Evolutionary conservation across 1,140 invertebrate genomes (phyloP).

Genomic region (Pseudomyrmex gracilis): DNA sequence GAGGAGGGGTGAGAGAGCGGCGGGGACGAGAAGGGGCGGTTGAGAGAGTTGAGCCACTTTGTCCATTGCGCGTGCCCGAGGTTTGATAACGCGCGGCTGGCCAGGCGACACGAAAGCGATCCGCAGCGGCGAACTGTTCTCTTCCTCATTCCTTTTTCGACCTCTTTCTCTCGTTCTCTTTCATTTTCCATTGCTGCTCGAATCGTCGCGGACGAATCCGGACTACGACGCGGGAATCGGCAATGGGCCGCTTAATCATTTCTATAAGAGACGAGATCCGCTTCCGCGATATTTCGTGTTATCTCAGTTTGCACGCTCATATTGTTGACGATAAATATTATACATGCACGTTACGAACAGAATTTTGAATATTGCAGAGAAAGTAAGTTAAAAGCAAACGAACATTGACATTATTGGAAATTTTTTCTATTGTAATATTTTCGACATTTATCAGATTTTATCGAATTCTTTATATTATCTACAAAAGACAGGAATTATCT

Average conservation of each 20-base stretch:
- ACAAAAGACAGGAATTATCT: slow-evolving; percentile 9
- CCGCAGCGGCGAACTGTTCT: slow-evolving; percentile 8
- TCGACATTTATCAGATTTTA: background rate
- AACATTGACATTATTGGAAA: background rate
- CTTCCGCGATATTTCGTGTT: background rate
- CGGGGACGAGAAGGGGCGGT: background rate
- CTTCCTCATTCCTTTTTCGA: background rate
- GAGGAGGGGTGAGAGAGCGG: background rate
- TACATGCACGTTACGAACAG: background rate
- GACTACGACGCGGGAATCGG: slow-evolving; percentile 38
- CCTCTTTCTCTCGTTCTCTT: slow-evolving; percentile 6
- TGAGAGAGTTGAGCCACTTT: slow-evolving; percentile 43
- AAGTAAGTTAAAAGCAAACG: background rate
- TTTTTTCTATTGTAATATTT: background rate
- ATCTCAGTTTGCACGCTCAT: background rate
- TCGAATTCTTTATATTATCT: background rate
- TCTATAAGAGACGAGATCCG: slow-evolving; percentile 20
- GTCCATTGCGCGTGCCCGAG: slow-evolving; percentile 56
- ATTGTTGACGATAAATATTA: background rate
- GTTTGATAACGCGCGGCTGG: slow-evolving; percentile 64
- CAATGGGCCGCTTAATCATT: slow-evolving; percentile 42
- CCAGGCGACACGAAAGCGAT: slow-evolving; percentile 60
- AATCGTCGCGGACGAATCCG: slow-evolving; percentile 35
- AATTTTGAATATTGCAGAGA: background rate
- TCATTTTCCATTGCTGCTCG: slow-evolving; percentile 40